These are phyloP conservation scores for Psephotus haematonotus DNA, from an alignment of 2,113 vertebrate species.

Conservation along the genomic window DNA sequence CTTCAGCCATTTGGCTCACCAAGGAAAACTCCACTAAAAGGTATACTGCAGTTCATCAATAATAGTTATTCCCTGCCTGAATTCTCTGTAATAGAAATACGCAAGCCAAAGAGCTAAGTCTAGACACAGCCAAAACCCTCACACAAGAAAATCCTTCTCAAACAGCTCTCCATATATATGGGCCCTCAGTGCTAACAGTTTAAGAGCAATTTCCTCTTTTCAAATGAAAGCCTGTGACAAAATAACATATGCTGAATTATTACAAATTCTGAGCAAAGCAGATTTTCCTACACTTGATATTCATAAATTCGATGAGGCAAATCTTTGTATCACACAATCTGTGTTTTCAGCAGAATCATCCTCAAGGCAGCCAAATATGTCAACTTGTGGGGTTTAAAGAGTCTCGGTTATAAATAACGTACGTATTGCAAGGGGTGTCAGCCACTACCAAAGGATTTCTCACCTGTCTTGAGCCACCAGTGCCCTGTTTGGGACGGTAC, in stretches of 20 bases:
- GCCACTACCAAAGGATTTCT: not conserved
- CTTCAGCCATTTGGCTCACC: not conserved
- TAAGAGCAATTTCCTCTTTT: constrained; percentile 42
- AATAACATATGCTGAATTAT: constrained; percentile 61
- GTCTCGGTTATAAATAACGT: not conserved
- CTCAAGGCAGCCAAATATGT: constrained; percentile 20
- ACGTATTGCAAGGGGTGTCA: not conserved
- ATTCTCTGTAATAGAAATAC: not conserved
- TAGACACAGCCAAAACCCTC: not conserved
- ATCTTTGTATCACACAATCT: constrained; percentile 44
- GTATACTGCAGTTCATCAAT: not conserved
- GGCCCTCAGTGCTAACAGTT: not conserved
- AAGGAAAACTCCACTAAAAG: not conserved
- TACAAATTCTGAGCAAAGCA: constrained; percentile 54
- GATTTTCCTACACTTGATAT: constrained; percentile 35
- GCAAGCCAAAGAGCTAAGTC: not conserved
- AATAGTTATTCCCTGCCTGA: not conserved
- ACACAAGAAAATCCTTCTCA: not conserved
- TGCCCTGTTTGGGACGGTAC: not conserved
- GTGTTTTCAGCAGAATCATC: constrained; percentile 34
- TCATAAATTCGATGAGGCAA: constrained; percentile 32
- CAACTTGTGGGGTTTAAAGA: not conserved
- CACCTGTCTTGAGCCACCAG: not conserved
- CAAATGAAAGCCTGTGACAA: constrained; percentile 28
- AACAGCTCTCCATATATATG: not conserved